Conservation (phyloP, 2,888 invertebrate species). For the Caenorhabditis sp. region DNA sequence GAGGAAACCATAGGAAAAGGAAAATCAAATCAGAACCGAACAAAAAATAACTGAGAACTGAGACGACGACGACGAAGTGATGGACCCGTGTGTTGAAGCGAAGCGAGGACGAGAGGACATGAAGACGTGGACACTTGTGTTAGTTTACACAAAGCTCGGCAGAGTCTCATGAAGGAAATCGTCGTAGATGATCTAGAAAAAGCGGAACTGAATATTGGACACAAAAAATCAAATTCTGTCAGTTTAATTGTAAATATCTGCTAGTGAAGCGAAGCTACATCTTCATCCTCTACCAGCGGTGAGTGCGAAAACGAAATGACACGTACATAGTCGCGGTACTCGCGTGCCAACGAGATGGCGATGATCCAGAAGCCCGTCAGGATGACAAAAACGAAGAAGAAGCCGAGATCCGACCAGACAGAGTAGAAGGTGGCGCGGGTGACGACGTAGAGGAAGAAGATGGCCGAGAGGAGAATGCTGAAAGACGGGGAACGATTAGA, state of each 20-base stretch:
- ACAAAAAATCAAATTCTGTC: not conserved
- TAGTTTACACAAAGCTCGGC: conserved; percentile 59
- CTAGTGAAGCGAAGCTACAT: conserved; percentile 15
- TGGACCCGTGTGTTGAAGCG: conserved; percentile 26
- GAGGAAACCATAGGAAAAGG: too few relatives aligned
- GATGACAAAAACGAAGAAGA: conserved; percentile 64
- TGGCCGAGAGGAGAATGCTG: conserved; percentile 66
- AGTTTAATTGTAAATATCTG: not conserved
- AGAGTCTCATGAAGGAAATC: conserved; percentile 64
- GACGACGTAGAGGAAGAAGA: conserved; percentile 69
- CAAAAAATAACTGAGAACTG: conserved; percentile 7
- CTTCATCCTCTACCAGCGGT: conserved; percentile 23
- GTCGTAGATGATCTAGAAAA: conserved; percentile 66
- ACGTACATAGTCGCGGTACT: conserved; percentile 68
- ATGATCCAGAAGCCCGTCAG: conserved; percentile 66
- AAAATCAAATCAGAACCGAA: too few relatives aligned
- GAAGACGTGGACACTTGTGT: conserved; percentile 12
- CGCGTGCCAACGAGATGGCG: conserved; percentile 63
- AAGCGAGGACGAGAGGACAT: conserved; percentile 11
- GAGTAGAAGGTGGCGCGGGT: conserved; percentile 65
- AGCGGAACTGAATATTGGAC: conserved; percentile 7
- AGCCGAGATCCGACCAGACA: conserved; percentile 59
- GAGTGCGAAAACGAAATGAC: conserved; percentile 53
- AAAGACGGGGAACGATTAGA: conserved; percentile 13
- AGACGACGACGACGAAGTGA: conserved; percentile 1